Conservation (phyloP, 2,797 vertebrate genomes). For the Mormyrus hasselquistii region DNA sequence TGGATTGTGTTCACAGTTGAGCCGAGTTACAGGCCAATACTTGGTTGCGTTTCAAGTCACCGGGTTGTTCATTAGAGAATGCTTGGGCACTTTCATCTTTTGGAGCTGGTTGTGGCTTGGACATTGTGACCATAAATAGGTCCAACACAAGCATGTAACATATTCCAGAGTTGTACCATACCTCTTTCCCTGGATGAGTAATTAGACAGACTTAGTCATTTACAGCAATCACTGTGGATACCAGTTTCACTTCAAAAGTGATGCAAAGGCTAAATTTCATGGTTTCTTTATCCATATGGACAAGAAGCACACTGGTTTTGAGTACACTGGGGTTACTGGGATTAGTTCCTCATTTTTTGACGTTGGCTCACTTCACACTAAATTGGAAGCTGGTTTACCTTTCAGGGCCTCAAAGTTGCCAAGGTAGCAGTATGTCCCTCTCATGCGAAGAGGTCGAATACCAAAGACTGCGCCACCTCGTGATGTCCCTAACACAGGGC, state of each 20-base stretch:
- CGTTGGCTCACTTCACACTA: not conserved
- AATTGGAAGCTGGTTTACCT: not conserved
- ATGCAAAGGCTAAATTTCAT: not conserved
- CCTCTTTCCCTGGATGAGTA: not conserved
- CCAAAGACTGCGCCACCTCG: not conserved
- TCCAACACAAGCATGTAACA: not conserved
- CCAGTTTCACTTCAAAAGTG: not conserved
- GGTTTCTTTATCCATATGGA: not conserved
- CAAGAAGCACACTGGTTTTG: not conserved
- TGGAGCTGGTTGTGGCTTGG: not conserved
- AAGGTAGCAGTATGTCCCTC: not conserved
- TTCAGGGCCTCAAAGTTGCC: not conserved
- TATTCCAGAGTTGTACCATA: not conserved
- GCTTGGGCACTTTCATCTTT: not conserved
- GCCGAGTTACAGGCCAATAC: not conserved
- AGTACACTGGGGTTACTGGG: not conserved
- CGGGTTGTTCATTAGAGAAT: constrained; percentile 1
- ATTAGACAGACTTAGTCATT: not conserved
- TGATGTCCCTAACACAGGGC: not conserved
- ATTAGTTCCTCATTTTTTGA: not conserved
- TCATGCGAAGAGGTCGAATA: not conserved
- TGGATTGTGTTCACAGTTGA: not conserved
- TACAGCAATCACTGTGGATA: not conserved
- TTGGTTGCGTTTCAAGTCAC: not conserved
- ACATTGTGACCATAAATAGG: not conserved